Base-by-base conservation (phyloP, 2,113 vertebrate species). In the Miniopterus natalensis region DNA sequence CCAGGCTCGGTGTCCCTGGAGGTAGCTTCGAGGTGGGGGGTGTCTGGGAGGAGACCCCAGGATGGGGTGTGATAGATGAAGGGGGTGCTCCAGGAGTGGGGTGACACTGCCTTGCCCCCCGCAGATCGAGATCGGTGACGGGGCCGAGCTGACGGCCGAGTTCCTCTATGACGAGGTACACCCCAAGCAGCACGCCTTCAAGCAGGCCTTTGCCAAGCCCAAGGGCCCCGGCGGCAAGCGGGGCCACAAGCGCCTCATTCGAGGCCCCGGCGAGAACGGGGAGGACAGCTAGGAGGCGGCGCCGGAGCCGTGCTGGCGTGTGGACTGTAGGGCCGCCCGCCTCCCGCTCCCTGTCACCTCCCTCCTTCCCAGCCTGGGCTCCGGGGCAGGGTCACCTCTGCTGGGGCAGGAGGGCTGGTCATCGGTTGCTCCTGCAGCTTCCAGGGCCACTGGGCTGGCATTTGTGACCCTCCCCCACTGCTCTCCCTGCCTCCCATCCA, bases 141-240 rank as follows among this genome's bases (percentile, higher is more conserved):
- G 99, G 0, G 99, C 99, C 0, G 99, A 99, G 95, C 98, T 99
- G 97, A 99, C 99, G 0, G 99, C 99, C 0, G 99, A 99, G 90
- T 99, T 99, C 97, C 98, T 99, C 87, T 99, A 99, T 0, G 99
- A 99, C 6, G 99, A 99, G 97, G 99, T 99, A 55, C 99, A 99
- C 97, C 99, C 99, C 27, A 99, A 99, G 97, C 99, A 99, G 94
- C 99, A 99, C 0, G 99, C 99, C 96, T 98, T 99, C 97, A 99
- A 99, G 98, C 99, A 99, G 98, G 99, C 98, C 73, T 99, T 99
- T 29, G 98, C 99, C 98, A 99, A 99, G 98, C 99, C 99, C 96
- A 99, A 99, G n/a, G 99, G 99, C 90, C 99, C 99, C 0, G 99
- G 99, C 61, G 99, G 99, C 63, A 99, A 99, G 93, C 98, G 99